Conservation (phyloP, 1,140 invertebrate genomes). For the Heliconius congener region DNA sequence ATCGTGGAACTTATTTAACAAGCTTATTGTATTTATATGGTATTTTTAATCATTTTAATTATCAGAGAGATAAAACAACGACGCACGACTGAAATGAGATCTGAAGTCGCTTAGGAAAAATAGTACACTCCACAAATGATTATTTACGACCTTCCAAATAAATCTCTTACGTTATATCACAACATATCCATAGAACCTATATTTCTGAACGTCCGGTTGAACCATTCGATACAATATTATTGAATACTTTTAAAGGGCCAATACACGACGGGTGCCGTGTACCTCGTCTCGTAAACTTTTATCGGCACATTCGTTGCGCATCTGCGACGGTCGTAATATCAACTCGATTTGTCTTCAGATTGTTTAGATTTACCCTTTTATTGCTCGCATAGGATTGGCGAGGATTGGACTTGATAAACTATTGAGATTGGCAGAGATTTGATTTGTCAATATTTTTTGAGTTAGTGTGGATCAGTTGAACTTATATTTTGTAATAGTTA, state of each 20-base stretch:
- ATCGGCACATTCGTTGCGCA: slow-evolving; percentile 20
- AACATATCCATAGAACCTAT: neutral
- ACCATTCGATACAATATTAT: neutral
- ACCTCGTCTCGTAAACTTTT: slow-evolving; percentile 37
- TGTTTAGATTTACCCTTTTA: slow-evolving; percentile 30
- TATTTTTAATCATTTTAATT: neutral
- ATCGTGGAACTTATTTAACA: neutral
- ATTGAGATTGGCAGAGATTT: neutral
- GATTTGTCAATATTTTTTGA: neutral
- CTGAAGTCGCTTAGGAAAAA: no score
- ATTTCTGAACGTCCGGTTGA: neutral
- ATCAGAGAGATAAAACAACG: neutral
- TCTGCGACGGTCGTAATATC: slow-evolving; percentile 26
- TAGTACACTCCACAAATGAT: no score
- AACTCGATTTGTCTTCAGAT: slow-evolving; percentile 25
- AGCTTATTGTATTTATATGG: neutral
- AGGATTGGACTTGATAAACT: neutral
- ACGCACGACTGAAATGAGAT: no score
- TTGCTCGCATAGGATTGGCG: slow-evolving; percentile 13
- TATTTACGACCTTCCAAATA: no score
- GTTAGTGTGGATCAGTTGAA: neutral
- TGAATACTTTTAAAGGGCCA: neutral
- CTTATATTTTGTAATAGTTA: no score
- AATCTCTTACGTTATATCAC: no score
- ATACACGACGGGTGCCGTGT: neutral